Evolutionary conservation across 2,888 invertebrate species (phyloP), one percentile per base, ranked within the genome.

Genomic region (Gisinianus flammeolus): DNA sequence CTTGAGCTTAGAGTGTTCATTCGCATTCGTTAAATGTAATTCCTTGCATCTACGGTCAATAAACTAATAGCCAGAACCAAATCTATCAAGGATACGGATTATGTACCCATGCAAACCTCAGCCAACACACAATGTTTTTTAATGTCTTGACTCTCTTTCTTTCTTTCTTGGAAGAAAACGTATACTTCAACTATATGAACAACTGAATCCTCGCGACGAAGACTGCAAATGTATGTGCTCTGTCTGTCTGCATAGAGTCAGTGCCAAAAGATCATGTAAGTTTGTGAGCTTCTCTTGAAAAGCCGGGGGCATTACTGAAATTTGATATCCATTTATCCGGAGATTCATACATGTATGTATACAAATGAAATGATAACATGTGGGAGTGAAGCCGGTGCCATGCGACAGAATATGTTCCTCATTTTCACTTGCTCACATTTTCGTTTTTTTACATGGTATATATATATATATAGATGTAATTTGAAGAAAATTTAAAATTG

Each of bases 21-120:
- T 62, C 26, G 26, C 62, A 62, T 62, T 62, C 62, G 22, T 26
- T 26, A 24, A 26, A 62, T 35, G n/a, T 31, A 68, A 22, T 30
- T 44, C 68, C 12, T 68, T 24, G 44, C 68, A 44, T 62, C 73
- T 62, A 64, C 73, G 73, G 73, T 74, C 73, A 74, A 74, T 72
- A 52, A 72, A 72, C 72, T 62, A 72, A 72, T 74, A 62, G 64
- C 12, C 73, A 74, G 44, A 64, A 64, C 73, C 44, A 26, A 62
- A 74, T 74, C 73, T 64, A 74, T 56, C 73, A 74, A 58, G 73
- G 73, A 73, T 74, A 74, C 58, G 33, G 35, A 64, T 44, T 62
- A 62, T 26, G 16, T 26, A 16, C 19, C 12, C 68, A 22, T 31
- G 73, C n/a, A 33, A 71, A 71, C 71, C 71, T 58, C 71, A 56